Conservation (phyloP, 2,113 vertebrate genomes). For the Diphyllodes magnificus region DNA sequence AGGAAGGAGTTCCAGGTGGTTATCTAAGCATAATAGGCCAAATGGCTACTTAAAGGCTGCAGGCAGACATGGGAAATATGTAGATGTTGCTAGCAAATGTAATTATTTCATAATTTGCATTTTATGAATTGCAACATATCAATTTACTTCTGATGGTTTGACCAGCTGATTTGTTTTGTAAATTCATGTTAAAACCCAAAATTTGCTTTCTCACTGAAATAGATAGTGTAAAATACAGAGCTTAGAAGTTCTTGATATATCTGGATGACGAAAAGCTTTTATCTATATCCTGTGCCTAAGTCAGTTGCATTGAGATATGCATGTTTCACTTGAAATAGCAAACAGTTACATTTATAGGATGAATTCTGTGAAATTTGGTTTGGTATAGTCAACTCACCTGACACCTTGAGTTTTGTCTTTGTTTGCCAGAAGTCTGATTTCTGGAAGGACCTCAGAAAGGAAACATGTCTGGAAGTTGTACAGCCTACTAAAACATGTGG, state of each 20-base stretch:
- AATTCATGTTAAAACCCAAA: neutral
- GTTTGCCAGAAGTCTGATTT: neutral
- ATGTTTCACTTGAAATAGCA: neutral
- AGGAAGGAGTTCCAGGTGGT: constrained; percentile 71
- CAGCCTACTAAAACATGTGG: neutral
- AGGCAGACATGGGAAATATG: constrained; percentile 44
- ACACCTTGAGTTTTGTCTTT: neutral
- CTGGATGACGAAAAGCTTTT: neutral
- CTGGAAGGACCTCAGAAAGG: neutral
- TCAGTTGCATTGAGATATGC: neutral
- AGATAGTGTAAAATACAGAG: neutral
- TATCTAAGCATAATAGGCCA: constrained; percentile 63
- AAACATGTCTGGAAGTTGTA: neutral
- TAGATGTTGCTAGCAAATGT: constrained; percentile 9
- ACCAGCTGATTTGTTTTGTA: neutral
- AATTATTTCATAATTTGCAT: constrained; percentile 18
- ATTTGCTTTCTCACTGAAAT: neutral
- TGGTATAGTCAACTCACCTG: neutral
- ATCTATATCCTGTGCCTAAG: neutral
- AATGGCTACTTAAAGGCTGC: constrained; percentile 46
- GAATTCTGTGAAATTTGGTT: neutral
- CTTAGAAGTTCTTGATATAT: neutral
- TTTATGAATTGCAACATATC: neutral
- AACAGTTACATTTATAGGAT: neutral
- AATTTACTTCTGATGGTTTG: neutral